phyloP scores from a whole-genome alignment of 2,113 vertebrate species.

The Neodon shergylaensis region DNA sequence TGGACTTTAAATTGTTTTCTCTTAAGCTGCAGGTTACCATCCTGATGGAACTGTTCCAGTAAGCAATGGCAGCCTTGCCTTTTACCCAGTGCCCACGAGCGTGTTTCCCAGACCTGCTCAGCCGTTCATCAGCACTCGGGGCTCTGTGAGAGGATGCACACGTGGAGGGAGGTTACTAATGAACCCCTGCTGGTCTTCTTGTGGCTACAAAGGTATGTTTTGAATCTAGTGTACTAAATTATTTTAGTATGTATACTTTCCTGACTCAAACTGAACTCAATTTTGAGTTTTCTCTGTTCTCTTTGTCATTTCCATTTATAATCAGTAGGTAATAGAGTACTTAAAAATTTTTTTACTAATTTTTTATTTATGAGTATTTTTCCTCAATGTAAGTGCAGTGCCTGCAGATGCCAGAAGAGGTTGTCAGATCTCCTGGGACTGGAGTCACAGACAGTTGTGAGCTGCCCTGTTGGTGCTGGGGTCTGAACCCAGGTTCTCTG shows the following conservation, averaged over 20 bases:
- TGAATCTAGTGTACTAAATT: slow-evolving; percentile 44
- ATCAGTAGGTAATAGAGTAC: neutral
- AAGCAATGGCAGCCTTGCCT: slow-evolving; percentile 88
- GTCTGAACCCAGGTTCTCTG: neutral
- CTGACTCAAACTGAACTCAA: neutral
- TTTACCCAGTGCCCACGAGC: slow-evolving; percentile 87
- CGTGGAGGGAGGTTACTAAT: slow-evolving; percentile 88
- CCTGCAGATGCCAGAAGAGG: neutral
- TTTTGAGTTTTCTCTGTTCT: slow-evolving; percentile 33
- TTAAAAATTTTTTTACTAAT: neutral
- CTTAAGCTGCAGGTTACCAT: slow-evolving; percentile 85
- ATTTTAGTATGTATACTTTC: slow-evolving; percentile 41
- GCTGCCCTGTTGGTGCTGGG: neutral
- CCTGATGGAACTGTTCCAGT: slow-evolving; percentile 87
- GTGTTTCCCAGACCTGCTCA: slow-evolving; percentile 87
- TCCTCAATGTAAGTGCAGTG: neutral
- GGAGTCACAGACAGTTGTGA: neutral
- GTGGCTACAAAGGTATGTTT: slow-evolving; percentile 90
- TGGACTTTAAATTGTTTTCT: slow-evolving; percentile 69
- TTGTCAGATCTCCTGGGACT: neutral
- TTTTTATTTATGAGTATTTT: neutral
- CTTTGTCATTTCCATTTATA: slow-evolving; percentile 37
- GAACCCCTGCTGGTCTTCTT: slow-evolving; percentile 87
- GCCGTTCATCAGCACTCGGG: slow-evolving; percentile 87
- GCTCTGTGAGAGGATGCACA: slow-evolving; percentile 90